phyloP scores from a whole-genome alignment of 1,140 invertebrate species.

The Bombus superbus region DNA sequence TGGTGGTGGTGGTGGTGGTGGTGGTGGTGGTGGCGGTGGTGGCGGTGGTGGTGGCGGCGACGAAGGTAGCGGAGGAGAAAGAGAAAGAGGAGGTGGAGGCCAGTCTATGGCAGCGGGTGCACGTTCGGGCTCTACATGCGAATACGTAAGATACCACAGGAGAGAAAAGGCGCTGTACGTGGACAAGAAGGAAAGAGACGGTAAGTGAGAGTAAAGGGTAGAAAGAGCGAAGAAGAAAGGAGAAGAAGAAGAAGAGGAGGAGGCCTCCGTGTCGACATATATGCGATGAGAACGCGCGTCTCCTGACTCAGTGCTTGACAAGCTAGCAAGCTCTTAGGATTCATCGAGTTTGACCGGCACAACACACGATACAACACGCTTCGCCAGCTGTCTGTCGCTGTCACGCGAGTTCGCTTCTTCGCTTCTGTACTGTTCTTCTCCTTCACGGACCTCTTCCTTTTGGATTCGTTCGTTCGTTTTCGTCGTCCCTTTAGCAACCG shows the following conservation, averaged over 20 bases:
- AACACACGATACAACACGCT: constrained; percentile 5
- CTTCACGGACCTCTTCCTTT: constrained; percentile 20
- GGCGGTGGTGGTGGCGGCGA: constrained; percentile 6
- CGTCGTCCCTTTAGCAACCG: background rate
- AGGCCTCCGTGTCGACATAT: constrained; percentile 79
- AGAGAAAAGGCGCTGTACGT: constrained; percentile 51
- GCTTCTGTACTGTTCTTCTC: constrained; percentile 24
- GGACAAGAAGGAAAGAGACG: constrained; percentile 46
- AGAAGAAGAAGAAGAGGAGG: constrained; percentile 65
- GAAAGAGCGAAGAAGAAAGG: constrained; percentile 29
- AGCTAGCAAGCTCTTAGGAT: constrained; percentile 81
- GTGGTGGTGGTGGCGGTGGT: background rate
- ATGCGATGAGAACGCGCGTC: constrained; percentile 81
- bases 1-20: background rate
- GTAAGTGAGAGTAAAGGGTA: constrained; percentile 19
- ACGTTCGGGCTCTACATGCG: constrained; percentile 70
- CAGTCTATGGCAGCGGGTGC: constrained; percentile 45
- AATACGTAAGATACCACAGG: constrained; percentile 77
- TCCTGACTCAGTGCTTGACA: constrained; percentile 82
- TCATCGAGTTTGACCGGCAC: constrained; percentile 57
- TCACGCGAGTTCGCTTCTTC: constrained; percentile 39
- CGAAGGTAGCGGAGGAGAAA: constrained; percentile 19
- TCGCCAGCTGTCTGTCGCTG: constrained; percentile 36
- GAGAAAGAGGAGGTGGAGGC: constrained; percentile 36
- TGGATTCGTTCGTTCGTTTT: background rate